phyloP scores from a whole-genome alignment of 2,888 invertebrate genomes.

The Gibbula magus region DNA sequence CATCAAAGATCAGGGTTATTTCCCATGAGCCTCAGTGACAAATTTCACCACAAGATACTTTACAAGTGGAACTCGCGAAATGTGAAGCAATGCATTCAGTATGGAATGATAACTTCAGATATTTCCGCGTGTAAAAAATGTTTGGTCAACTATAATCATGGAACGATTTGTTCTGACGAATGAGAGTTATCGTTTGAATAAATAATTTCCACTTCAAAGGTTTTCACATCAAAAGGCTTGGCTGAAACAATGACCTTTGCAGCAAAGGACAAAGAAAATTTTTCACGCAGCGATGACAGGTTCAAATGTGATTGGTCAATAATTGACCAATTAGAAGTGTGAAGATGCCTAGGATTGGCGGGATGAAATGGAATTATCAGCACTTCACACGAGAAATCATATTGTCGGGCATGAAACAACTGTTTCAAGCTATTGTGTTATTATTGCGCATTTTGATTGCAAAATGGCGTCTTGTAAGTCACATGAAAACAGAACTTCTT shows the following conservation, averaged over 20 bases:
- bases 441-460: too few relatives aligned
- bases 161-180: neutral
- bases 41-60: neutral
- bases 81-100: too few relatives aligned
- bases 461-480: too few relatives aligned
- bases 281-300: constrained; percentile 1
- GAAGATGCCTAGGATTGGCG: neutral
- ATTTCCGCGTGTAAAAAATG: too few relatives aligned
- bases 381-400: too few relatives aligned
- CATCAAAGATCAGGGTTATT: neutral
- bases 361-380: neutral
- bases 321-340: constrained; percentile 21
- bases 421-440: too few relatives aligned
- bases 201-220: neutral
- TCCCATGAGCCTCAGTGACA: neutral
- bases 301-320: constrained; percentile 24
- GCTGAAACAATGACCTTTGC: neutral
- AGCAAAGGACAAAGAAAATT: neutral
- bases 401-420: too few relatives aligned
- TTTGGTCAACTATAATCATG: neutral
- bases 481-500: too few relatives aligned
- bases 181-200: neutral
- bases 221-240: neutral
- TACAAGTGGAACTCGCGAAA: too few relatives aligned
- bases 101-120: too few relatives aligned